A percentile compares a stretch with the other conserved stretches of the same genome.
Conservation (phyloP, 2,888 invertebrate genomes). For the Neocrepidodera transversa region DNA sequence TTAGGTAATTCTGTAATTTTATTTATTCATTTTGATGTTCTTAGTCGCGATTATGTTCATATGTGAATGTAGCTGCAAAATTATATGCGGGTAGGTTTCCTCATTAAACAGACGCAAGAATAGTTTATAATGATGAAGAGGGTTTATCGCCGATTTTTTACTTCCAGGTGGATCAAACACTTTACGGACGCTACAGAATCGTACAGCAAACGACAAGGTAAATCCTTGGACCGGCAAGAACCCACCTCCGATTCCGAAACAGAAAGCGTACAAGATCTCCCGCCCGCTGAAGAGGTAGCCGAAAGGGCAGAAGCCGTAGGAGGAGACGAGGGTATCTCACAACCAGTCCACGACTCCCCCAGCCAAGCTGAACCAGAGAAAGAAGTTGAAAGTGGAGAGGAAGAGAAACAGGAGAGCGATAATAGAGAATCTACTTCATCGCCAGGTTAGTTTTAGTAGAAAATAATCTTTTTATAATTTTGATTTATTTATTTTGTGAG, state of each 20-base stretch:
- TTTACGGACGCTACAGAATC: conserved; percentile 47
- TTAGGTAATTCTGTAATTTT: too few species aligned
- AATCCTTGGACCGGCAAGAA: conserved; percentile 41
- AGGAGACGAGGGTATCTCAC: conserved; percentile 21
- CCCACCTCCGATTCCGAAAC: conserved; percentile 42
- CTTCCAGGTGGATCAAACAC: conserved; percentile 46
- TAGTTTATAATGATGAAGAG: too few species aligned
- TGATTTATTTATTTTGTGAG: too few species aligned
- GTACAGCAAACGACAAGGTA: conserved; percentile 53
- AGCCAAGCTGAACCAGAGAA: conserved; percentile 12
- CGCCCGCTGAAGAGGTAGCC: conserved; percentile 35
- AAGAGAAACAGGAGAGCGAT: conserved; percentile 9
- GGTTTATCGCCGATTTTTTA: not conserved
- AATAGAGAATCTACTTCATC: conserved; percentile 11
- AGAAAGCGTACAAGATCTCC: conserved; percentile 39
- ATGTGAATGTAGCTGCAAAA: too few species aligned
- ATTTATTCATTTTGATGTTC: too few species aligned
- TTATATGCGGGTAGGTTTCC: too few species aligned
- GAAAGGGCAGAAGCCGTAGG: conserved; percentile 36
- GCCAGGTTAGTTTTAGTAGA: conserved; percentile 29
- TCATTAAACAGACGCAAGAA: too few species aligned
- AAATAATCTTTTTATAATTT: too few species aligned
- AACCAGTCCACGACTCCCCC: conserved; percentile 8
- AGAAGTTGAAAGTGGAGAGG: conserved; percentile 17
- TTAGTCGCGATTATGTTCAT: too few species aligned